Percentiles rank a stretch among this genome's conserved stretches.
phyloP scores from a whole-genome alignment of 2,888 invertebrate genomes.

The Agriopis aurantiaria region DNA sequence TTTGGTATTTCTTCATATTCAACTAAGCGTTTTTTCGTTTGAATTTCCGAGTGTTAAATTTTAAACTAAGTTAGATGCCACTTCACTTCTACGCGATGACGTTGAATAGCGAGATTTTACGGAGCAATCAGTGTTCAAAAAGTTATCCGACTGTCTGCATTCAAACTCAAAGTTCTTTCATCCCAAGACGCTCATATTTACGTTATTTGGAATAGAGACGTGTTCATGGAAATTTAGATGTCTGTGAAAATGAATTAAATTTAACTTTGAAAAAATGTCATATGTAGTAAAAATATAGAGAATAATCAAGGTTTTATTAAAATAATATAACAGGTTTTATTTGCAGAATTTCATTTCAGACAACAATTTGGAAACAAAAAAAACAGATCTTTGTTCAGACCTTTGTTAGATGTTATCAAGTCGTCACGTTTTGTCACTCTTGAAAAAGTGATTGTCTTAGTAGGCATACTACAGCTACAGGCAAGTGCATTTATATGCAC shows the following conservation, averaged over 20 bases:
- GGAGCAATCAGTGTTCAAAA: slow-evolving; percentile 32
- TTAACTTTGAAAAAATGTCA: not conserved
- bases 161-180: slow-evolving; percentile 25
- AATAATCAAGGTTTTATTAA: not conserved
- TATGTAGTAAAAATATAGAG: not conserved
- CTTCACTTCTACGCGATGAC: slow-evolving; percentile 24
- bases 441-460: too few relatives aligned
- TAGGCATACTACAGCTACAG: too few relatives aligned
- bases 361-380: too few relatives aligned
- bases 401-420: too few relatives aligned
- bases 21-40: slow-evolving; percentile 4
- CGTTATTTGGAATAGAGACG: slow-evolving; percentile 15
- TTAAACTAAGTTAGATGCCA: slow-evolving; percentile 29
- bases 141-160: slow-evolving; percentile 29
- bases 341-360: too few relatives aligned
- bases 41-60: slow-evolving; percentile 21
- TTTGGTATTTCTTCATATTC: not conserved
- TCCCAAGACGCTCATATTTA: slow-evolving; percentile 9
- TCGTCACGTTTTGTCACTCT: too few relatives aligned
- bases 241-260: slow-evolving; percentile 1
- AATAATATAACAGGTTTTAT: too few relatives aligned
- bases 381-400: too few relatives aligned
- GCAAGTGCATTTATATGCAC: too few relatives aligned
- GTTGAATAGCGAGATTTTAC: slow-evolving; percentile 29
- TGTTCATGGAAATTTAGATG: not conserved